A percentile compares a stretch with the other conserved stretches of the same genome.
Evolutionary conservation across 1,140 invertebrate species (phyloP).

Genomic region (Bombus waltoni): DNA sequence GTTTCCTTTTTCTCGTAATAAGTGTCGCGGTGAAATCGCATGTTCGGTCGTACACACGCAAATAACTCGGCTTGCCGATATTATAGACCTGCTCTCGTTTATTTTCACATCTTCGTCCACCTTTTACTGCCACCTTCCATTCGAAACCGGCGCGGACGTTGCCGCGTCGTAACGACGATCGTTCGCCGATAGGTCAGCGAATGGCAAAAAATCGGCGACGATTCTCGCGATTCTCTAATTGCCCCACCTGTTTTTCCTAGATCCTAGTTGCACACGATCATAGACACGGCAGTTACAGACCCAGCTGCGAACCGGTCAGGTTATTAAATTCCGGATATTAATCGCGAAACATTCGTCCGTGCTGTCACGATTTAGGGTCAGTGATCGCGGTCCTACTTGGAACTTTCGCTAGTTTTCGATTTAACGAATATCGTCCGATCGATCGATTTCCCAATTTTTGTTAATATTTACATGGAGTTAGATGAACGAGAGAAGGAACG

Average conservation of each 20-base stretch:
- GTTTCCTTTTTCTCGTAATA: background rate
- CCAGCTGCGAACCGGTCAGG: background rate
- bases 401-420: too few species aligned
- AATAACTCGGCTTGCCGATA: background rate
- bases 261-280: background rate
- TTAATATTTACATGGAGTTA: too few species aligned
- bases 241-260: background rate
- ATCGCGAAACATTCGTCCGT: background rate
- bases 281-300: background rate
- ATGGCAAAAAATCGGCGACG: slow-evolving; percentile 9
- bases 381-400: too few species aligned
- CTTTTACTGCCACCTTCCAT: background rate
- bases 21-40: slow-evolving; percentile 6
- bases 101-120: background rate
- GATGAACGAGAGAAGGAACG: too few species aligned
- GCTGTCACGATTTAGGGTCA: background rate
- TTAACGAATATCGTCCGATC: too few species aligned
- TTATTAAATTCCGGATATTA: background rate
- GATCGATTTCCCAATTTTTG: too few species aligned
- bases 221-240: slow-evolving; percentile 8
- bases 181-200: slow-evolving; percentile 1
- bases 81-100: slow-evolving; percentile 6
- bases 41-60: background rate
- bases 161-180: background rate
- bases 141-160: background rate